Evolutionary conservation across 2,113 vertebrate species (phyloP).

Genomic region (Thermophis baileyi): DNA sequence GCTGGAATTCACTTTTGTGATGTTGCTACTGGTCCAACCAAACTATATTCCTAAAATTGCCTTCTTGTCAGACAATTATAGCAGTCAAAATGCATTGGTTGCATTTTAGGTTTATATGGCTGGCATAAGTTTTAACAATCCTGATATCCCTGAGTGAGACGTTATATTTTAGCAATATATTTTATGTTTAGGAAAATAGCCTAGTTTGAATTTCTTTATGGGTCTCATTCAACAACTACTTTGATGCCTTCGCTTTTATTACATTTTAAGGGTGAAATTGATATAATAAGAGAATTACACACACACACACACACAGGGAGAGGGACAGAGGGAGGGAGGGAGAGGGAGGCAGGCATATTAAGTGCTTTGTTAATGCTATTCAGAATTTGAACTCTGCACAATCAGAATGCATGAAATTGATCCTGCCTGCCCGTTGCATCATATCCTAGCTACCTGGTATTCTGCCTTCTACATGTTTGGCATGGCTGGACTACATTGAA

Average conservation of each 20-base stretch:
- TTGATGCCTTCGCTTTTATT: not conserved
- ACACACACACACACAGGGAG: not conserved
- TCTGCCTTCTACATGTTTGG: not conserved
- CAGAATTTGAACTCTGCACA: not conserved
- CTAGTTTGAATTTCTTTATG: not conserved
- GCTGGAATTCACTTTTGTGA: not conserved
- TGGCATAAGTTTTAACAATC: not conserved
- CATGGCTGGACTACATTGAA: not conserved
- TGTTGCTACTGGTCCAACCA: not conserved
- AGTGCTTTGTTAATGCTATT: not conserved
- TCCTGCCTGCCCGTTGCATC: not conserved
- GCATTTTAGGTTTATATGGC: not conserved
- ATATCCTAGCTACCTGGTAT: not conserved
- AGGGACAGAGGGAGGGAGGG: not conserved
- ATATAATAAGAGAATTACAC: not conserved
- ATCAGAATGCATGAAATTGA: not conserved
- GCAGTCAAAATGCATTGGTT: not conserved
- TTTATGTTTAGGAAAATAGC: not conserved
- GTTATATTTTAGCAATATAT: not conserved
- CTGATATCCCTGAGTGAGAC: not conserved
- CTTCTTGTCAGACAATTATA: not conserved
- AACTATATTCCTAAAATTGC: not conserved
- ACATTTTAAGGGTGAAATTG: not conserved
- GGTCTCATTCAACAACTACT: not conserved
- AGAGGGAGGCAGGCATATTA: not conserved